Evolutionary conservation across 2,888 invertebrate species (phyloP).

Genomic region (Stenichneumon culpator): DNA sequence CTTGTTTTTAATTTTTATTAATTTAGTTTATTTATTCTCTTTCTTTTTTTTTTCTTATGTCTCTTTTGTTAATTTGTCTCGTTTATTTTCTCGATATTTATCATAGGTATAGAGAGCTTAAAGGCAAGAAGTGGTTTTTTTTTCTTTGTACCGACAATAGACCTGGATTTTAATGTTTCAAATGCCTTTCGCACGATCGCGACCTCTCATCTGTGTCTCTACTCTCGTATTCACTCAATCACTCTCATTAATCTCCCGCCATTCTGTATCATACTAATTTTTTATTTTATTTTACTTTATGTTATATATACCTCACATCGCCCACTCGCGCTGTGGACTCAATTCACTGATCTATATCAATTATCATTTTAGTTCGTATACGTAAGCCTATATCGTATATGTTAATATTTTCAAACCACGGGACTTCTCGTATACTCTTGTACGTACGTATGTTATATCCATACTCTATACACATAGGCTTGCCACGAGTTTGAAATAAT

Average conservation of each 20-base stretch:
- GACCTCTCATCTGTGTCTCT: constrained; percentile 55
- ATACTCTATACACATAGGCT: constrained; percentile 59
- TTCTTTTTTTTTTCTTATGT: constrained; percentile 36
- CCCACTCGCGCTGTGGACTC: constrained; percentile 68
- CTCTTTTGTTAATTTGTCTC: constrained; percentile 55
- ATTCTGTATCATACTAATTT: constrained; percentile 42
- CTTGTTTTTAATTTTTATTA: constrained; percentile 41
- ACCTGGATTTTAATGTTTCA: constrained; percentile 79
- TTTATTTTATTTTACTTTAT: constrained; percentile 9
- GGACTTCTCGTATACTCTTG: constrained; percentile 66
- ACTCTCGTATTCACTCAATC: constrained; percentile 59
- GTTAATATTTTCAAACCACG: constrained; percentile 54
- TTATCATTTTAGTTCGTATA: constrained; percentile 67
- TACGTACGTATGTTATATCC: constrained; percentile 57
- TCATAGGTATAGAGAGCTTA: constrained; percentile 83
- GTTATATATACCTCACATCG: constrained; percentile 52
- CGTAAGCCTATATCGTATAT: constrained; percentile 51
- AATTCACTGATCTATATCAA: constrained; percentile 68
- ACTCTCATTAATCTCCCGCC: constrained; percentile 45
- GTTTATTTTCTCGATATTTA: constrained; percentile 65
- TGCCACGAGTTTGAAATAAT: constrained; percentile 20
- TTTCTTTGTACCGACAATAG: constrained; percentile 83
- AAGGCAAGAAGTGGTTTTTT: constrained; percentile 84
- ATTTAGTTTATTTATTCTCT: constrained; percentile 16
- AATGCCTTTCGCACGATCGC: constrained; percentile 75